Percentiles rank a stretch among this genome's conserved stretches.
Evolutionary conservation across 2,888 invertebrate species (phyloP).

Genomic region (Entomobrya multifasciata): DNA sequence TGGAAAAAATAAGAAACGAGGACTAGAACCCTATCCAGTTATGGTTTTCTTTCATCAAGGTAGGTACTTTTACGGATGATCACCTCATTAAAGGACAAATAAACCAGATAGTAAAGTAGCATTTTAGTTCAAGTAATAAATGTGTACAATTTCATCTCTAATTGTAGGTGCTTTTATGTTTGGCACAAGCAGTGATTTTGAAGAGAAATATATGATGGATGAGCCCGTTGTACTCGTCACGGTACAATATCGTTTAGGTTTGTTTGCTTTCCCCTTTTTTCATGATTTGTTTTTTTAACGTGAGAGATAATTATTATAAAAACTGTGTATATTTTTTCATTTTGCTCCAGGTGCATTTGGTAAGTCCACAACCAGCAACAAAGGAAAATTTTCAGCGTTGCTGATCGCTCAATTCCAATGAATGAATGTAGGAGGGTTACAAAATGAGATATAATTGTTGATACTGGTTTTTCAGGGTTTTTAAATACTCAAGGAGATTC

Average conservation of each 20-base stretch:
- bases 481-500: constrained; percentile 74
- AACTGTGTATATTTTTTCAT: neutral
- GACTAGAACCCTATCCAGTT: constrained; percentile 68
- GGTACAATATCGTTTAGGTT: constrained; percentile 70
- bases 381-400: neutral
- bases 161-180: constrained; percentile 77
- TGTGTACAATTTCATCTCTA: neutral
- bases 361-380: constrained; percentile 16
- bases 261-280: neutral
- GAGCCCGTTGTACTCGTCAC: constrained; percentile 78
- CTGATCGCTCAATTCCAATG: neutral
- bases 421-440: neutral
- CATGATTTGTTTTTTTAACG: neutral
- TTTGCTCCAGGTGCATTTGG: constrained; percentile 42
- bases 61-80: neutral
- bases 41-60: constrained; percentile 78
- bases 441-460: neutral
- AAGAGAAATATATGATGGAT: constrained; percentile 79
- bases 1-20: constrained; percentile 26
- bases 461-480: constrained; percentile 61
- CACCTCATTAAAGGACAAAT: neutral
- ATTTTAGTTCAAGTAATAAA: neutral
- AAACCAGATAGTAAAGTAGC: too few relatives aligned
- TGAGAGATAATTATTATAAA: too few relatives aligned
- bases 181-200: constrained; percentile 76